phyloP scores from a whole-genome alignment of 2,113 vertebrate genomes.

The Calidris pygmaea region DNA sequence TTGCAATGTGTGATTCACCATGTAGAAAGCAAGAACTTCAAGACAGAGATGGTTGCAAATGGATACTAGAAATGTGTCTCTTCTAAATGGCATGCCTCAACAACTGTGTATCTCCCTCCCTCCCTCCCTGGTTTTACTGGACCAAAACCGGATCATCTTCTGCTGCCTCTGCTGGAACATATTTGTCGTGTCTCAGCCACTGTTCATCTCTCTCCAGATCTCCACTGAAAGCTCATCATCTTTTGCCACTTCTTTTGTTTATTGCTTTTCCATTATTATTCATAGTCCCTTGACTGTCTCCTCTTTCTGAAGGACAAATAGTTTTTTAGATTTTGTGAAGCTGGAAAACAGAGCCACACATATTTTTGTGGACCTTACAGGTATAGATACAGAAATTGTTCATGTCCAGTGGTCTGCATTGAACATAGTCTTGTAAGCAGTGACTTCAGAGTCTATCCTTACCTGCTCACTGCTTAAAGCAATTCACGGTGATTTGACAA shows the following conservation, averaged over 20 bases:
- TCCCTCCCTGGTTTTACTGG: neutral
- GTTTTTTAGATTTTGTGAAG: neutral
- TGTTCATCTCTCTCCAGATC: neutral
- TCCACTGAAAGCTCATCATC: neutral
- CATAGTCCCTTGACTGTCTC: neutral
- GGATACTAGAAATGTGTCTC: neutral
- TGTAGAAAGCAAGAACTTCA: neutral
- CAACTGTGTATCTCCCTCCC: neutral
- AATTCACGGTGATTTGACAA: neutral
- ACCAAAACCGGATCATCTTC: neutral
- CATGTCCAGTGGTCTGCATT: fast-evolving
- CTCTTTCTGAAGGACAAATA: neutral
- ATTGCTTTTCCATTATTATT: neutral
- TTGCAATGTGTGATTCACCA: neutral
- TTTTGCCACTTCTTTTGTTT: neutral
- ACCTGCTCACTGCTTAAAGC: neutral
- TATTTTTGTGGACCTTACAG: neutral
- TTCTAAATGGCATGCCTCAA: neutral
- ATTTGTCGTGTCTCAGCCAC: neutral
- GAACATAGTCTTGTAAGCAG: neutral
- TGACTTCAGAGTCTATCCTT: neutral
- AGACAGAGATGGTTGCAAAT: neutral
- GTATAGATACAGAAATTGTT: neutral
- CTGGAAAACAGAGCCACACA: neutral
- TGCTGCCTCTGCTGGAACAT: neutral